Conservation (phyloP, 2,797 vertebrate genomes). For the Choloepus didactylus region DNA sequence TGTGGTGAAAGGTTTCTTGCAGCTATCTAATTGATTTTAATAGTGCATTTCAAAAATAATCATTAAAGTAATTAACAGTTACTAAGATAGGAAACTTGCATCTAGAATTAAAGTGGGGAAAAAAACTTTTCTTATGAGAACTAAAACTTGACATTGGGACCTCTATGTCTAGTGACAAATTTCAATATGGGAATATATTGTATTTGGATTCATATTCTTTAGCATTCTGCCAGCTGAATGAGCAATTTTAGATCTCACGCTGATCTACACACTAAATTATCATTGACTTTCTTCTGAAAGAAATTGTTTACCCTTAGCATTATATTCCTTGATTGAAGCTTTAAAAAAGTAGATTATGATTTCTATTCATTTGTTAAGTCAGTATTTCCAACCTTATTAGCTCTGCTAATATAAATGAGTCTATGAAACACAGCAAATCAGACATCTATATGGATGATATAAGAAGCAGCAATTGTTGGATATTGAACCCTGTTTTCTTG, state of each 20-base stretch:
- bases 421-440: conserved; percentile 50
- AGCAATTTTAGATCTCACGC: conserved; percentile 42
- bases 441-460: background rate
- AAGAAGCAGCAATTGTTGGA: background rate
- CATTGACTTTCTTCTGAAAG: conserved; percentile 30
- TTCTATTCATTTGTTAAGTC: conserved; percentile 31
- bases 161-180: conserved; percentile 57
- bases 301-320: conserved; percentile 31
- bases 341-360: background rate
- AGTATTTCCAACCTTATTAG: background rate
- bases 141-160: conserved; percentile 29
- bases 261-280: background rate
- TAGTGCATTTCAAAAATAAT: conserved; percentile 79
- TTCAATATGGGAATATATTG: conserved; percentile 43
- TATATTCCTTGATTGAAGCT: conserved; percentile 10
- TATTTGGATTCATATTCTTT: background rate
- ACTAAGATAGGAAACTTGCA: conserved; percentile 60
- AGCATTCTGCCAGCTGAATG: background rate
- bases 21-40: conserved; percentile 83
- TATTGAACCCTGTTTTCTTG: background rate
- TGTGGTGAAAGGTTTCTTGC: conserved; percentile 72
- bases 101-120: conserved; percentile 35
- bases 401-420: conserved; percentile 36
- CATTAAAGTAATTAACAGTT: conserved; percentile 67
- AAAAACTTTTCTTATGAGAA: conserved; percentile 39